Evolutionary conservation across 2,113 vertebrate genomes (phyloP), one percentile per base, ranked within the genome.

Genomic region (Clarias magur): DNA sequence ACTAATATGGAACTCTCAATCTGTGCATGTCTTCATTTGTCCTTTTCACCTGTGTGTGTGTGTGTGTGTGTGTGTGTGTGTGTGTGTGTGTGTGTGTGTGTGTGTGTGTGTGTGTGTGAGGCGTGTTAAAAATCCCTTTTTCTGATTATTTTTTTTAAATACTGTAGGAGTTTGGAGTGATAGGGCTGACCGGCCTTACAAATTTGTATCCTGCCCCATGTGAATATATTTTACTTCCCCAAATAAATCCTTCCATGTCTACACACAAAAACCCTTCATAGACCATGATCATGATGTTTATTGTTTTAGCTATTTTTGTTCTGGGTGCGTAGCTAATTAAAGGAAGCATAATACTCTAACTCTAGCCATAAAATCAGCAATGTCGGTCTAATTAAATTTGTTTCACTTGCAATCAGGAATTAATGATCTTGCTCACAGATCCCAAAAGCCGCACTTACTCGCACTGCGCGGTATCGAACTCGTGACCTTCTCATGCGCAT

Each of bases 11-110:
- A 57, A 57, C 68, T 53, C 21, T 85, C 48, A 79, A 81, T 81
- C 79, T 81, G 79, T 81, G 57, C 79, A 81, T 81, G n/a, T 67
- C 59, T 76, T 60, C 48, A 78, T 88, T 84, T 80, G 75, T 59
- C 79, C 79, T 42, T 81, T 62, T 81, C 57, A 62, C 53, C 78
- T 57, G 53, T 19, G 15, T 57, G 25, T 57, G 75, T 42, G 21
- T 80, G 79, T 62, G 30, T 80, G 27, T 80, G 56, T 60, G 27
- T 59, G 78, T 23, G 38, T 42, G 70, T 23, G 72, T 73, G 34
- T 42, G 19, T 73, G 70, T 73, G n/a, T 27, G 65, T 67, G 27
- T 70, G 67, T 34, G 27, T 34, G 27, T 70, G 34, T 34, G 34
- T 34, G 34, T 34, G 34, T 34, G 34, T 5, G 38, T 42, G 42